Conservation (phyloP, 2,113 vertebrate species). For the Myocastor coypus region DNA sequence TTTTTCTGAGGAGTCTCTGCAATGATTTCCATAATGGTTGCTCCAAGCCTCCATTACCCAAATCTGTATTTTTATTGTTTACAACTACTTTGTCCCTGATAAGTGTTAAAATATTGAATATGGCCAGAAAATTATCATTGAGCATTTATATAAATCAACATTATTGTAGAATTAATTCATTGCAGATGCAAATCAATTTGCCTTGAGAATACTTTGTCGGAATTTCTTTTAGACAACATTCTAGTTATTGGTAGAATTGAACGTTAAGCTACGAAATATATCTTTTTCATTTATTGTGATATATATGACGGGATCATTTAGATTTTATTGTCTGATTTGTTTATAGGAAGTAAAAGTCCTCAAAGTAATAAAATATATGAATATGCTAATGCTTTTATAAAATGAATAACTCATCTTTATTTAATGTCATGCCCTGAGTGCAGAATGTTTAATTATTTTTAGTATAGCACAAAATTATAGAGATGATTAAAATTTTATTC, state of each 20-base stretch:
- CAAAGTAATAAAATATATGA: not conserved
- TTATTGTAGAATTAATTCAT: not conserved
- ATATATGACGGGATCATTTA: not conserved
- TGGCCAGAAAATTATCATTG: not conserved
- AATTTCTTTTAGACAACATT: not conserved
- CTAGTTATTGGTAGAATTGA: not conserved
- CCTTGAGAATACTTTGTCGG: not conserved
- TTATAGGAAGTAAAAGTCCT: constrained; percentile 29
- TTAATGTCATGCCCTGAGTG: not conserved
- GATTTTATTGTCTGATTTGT: not conserved
- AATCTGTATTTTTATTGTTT: not conserved
- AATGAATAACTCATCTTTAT: not conserved
- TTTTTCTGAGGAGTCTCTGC: no score
- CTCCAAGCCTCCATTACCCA: not conserved
- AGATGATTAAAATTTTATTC: not conserved
- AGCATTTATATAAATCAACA: not conserved
- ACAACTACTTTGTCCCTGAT: not conserved
- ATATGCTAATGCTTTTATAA: not conserved
- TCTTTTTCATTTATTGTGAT: not conserved
- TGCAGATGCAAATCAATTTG: not conserved
- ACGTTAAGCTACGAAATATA: not conserved
- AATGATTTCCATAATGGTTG: no score
- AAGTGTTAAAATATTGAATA: not conserved
- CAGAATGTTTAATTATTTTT: not conserved
- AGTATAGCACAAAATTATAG: not conserved